Conservation (phyloP, 2,113 vertebrate species). For the Cisticola juncidis region DNA sequence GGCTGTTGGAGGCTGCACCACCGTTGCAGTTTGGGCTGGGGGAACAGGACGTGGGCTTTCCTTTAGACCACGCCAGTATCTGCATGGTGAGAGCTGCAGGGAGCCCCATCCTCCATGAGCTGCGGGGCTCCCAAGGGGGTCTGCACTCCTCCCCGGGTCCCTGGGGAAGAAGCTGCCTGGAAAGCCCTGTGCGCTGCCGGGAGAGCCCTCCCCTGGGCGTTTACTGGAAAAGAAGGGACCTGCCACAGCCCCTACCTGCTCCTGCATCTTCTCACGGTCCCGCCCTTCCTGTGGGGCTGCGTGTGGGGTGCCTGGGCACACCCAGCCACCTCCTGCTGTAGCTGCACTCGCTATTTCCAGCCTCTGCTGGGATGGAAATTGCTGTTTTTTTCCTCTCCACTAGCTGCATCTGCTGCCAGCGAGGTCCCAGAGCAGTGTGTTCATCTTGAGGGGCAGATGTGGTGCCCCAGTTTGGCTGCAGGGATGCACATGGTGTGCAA, state of each 20-base stretch:
- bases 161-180: rapidly evolving
- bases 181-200: rapidly evolving
- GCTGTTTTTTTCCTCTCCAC: rapidly evolving
- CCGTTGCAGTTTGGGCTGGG: rapidly evolving
- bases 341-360: background rate
- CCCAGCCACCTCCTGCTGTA: background rate
- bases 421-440: rapidly evolving
- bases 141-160: rapidly evolving
- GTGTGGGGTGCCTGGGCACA: background rate
- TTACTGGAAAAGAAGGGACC: background rate
- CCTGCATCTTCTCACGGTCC: background rate
- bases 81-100: rapidly evolving
- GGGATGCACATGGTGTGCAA: rapidly evolving
- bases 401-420: rapidly evolving
- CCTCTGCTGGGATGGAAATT: rapidly evolving
- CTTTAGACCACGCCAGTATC: rapidly evolving
- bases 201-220: background rate
- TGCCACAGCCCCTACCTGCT: background rate
- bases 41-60: rapidly evolving
- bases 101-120: background rate
- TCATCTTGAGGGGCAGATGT: rapidly evolving
- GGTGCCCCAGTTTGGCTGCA: rapidly evolving
- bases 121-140: rapidly evolving
- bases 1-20: background rate
- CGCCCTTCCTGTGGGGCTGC: constrained; percentile 12